Evolutionary conservation across 2,113 vertebrate species (phyloP).

Genomic region (Toxotes chatareus): DNA sequence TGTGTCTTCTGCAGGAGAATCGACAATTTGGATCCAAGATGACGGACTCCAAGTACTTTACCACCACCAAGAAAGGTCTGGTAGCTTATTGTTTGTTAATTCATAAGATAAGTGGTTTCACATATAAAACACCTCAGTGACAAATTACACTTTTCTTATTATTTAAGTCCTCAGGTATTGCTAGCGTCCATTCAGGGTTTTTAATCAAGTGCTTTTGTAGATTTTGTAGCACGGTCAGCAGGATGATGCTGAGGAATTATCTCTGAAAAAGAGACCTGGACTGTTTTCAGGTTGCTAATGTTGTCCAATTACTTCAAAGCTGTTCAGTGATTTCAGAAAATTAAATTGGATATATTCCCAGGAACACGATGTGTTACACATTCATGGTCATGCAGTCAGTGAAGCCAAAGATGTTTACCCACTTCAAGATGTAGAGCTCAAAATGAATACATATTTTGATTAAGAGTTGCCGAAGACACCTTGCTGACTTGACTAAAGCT

Average conservation of each 20-base stretch:
- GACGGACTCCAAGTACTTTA: constrained; percentile 99
- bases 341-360: background rate
- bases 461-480: too few species aligned
- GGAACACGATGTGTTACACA: background rate
- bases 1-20: constrained; percentile 79
- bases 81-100: background rate
- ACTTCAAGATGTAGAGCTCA: background rate
- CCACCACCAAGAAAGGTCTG: constrained; percentile 99
- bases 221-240: background rate
- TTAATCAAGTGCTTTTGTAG: background rate
- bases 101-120: background rate
- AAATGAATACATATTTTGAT: background rate
- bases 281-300: background rate
- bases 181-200: background rate
- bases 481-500: background rate
- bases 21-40: constrained; percentile 90
- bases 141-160: background rate
- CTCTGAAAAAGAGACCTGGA: background rate
- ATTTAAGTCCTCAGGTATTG: background rate
- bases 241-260: background rate
- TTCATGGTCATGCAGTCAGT: background rate
- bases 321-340: background rate
- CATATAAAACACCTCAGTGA: background rate
- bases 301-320: background rate
- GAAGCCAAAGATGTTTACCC: background rate